Evolutionary conservation across 2,797 vertebrate genomes (phyloP), one percentile per base, ranked within the genome.

Genomic region (Schizothorax lantsangensis): DNA sequence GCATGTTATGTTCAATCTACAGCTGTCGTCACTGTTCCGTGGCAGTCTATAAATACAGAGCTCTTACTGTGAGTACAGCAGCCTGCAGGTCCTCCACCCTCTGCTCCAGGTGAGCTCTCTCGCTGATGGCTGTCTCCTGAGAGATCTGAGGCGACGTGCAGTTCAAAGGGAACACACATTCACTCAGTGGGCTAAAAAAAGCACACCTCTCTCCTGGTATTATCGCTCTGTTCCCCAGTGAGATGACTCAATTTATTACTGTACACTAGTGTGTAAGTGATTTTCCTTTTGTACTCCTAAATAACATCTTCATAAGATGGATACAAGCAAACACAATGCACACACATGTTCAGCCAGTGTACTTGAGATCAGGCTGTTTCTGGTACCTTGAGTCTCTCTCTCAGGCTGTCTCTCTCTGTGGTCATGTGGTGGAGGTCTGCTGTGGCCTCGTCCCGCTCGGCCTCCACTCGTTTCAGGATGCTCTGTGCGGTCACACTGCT

Each of bases 51-150:
- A 72, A 84, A 59, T 45, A 59, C 30, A 79, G 77, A 83, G 81
- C 66, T 71, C 85, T 85, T 83, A 91, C 93, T 94, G 94, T 94
- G 88, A 94, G 91, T 89, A 96, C 77, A 88, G 94, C 90, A 83
- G 88, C 92, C 92, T 96, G 94, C 87, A 97, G 90, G 73, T 97
- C 96, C 83, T 97, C 95, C 90, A 95, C 92, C 81, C 91, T 95
- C 90, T 96, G 95, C 92, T 96, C 94, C 92, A 96, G 92, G 87
- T 94, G 94, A 89, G 95, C 95, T 83, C 94, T 94, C 91, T 96
- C 95, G 88, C 94, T 95, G 92, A 97, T 95, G 0, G 87, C 91
- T 66, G 93, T 95, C 85, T 97, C 96, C 85, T 96, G 95, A 79
- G 94, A 95, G 94, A 97, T 96, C 96, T 96, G 89, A 64, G 54